phyloP scores from a whole-genome alignment of 2,888 invertebrate species.

The Rhyacophila evoluta region DNA sequence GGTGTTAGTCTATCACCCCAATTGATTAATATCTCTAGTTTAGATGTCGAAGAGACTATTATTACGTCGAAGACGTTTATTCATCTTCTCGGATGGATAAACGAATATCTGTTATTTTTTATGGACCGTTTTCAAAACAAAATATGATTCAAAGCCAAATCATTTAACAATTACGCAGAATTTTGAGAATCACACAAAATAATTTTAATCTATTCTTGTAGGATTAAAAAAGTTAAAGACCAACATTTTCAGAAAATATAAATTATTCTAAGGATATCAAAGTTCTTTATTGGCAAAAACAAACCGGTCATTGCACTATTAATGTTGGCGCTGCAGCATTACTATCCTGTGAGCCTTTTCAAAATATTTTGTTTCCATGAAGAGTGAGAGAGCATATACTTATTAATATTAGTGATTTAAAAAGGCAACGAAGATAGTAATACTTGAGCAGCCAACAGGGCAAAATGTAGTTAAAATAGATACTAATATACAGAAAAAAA shows the following conservation, averaged over 20 bases:
- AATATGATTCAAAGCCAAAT: no score
- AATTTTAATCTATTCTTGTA: no score
- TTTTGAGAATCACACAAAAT: no score
- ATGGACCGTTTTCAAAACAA: no score
- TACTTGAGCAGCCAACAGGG: constrained; percentile 53
- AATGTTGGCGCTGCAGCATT: constrained; percentile 49
- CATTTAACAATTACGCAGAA: no score
- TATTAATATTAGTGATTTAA: not conserved
- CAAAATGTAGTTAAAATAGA: constrained; percentile 50
- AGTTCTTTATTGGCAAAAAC: constrained; percentile 30
- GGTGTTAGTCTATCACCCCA: no score
- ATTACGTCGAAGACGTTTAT: no score
- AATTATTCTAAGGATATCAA: not conserved
- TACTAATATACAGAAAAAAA: constrained; percentile 51
- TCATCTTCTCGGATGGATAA: no score
- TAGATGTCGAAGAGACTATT: no score
- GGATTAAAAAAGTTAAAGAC: no score
- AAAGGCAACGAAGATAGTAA: constrained; percentile 32
- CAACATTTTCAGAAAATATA: not conserved
- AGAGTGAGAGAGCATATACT: not conserved
- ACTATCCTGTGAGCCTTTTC: constrained; percentile 34
- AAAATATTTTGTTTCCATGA: not conserved
- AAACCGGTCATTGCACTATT: constrained; percentile 49
- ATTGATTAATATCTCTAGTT: no score
- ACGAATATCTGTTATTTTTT: no score